These are phyloP conservation scores for Ciconia boyciana DNA, from an alignment of 2,113 vertebrate species.

Conservation along the genomic window DNA sequence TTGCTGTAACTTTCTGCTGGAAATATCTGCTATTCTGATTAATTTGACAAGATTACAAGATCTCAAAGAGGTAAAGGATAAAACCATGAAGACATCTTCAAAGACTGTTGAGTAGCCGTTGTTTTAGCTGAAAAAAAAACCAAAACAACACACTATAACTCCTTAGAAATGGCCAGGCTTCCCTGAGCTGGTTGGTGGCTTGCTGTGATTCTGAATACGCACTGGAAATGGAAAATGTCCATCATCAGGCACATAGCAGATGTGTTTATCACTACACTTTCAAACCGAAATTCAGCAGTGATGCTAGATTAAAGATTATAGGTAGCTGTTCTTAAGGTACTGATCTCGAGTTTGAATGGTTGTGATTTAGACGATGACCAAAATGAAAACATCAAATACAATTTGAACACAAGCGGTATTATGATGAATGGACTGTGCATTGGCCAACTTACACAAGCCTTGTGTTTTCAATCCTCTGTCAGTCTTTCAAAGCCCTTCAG, in stretches of 20 bases:
- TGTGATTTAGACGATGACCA: neutral
- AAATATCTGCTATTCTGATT: neutral
- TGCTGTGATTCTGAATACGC: neutral
- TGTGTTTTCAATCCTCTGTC: neutral
- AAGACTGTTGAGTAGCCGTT: neutral
- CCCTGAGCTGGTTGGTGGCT: neutral
- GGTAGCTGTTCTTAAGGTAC: neutral
- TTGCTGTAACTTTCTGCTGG: neutral
- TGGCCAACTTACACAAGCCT: neutral
- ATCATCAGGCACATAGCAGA: neutral
- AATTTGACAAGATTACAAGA: neutral
- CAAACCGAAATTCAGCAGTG: neutral
- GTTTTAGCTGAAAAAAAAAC: neutral
- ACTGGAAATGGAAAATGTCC: neutral
- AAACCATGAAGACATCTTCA: neutral
- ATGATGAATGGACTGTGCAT: neutral
- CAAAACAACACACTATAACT: neutral
- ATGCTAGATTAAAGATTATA: neutral
- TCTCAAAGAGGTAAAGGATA: neutral
- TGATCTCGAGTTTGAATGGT: neutral
- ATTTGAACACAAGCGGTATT: neutral
- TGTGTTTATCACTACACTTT: neutral
- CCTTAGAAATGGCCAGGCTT: neutral
- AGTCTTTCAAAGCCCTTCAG: neutral
- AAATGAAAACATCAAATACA: neutral